These are phyloP conservation scores for Pseudococcus viburni DNA, from an alignment of 2,888 invertebrate species.

Conservation along the genomic window DNA sequence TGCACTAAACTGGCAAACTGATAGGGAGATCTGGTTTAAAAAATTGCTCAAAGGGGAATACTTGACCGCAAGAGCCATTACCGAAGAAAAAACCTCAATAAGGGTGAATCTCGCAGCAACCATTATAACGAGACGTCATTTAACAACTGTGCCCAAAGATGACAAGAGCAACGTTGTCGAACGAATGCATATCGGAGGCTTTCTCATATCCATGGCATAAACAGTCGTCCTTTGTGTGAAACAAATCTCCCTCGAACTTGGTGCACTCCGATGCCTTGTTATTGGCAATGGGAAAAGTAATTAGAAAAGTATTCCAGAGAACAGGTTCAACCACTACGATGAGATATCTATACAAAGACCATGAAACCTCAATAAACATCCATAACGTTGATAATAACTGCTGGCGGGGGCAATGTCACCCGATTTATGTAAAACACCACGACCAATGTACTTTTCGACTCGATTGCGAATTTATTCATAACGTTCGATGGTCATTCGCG, in stretches of 20 bases:
- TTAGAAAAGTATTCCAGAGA: slow-evolving; percentile 52
- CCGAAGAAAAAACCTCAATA: too few species aligned
- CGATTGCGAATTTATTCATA: slow-evolving; percentile 31
- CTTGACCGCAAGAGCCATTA: too few species aligned
- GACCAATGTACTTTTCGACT: neutral
- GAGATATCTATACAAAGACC: slow-evolving; percentile 42
- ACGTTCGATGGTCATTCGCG: slow-evolving; percentile 14
- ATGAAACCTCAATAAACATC: slow-evolving; percentile 34
- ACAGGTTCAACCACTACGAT: slow-evolving; percentile 36
- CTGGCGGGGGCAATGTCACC: slow-evolving; percentile 50
- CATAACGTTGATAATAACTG: slow-evolving; percentile 28
- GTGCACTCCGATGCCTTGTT: slow-evolving; percentile 18
- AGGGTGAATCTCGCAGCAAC: too few species aligned
- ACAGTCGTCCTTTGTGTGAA: neutral
- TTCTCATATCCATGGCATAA: neutral
- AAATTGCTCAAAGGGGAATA: too few species aligned
- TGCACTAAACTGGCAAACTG: too few species aligned
- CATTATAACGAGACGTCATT: too few species aligned
- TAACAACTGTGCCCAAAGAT: too few species aligned
- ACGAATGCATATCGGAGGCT: too few species aligned
- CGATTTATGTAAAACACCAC: slow-evolving; percentile 32
- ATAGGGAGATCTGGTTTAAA: too few species aligned
- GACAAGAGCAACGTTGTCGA: too few species aligned
- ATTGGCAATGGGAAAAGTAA: slow-evolving; percentile 54
- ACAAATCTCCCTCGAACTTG: slow-evolving; percentile 45